Base-by-base conservation (phyloP, 2,113 vertebrate genomes). In the Sphaerodactylus townsendi region DNA sequence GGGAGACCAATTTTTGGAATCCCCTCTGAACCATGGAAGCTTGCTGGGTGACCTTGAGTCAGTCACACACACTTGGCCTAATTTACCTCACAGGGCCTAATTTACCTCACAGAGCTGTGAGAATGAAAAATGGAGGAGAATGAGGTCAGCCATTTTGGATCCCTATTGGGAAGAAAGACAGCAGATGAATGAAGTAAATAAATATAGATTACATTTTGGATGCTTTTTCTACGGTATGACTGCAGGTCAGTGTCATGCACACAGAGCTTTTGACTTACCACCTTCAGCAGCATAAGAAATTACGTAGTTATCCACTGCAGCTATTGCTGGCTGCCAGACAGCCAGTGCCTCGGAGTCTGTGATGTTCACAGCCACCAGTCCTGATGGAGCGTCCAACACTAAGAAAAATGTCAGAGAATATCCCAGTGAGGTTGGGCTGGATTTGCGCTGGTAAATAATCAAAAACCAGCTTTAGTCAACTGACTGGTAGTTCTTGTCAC, bases 301-400 rank as follows among this genome's bases (percentile, higher is more conserved):
- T 85, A 99, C 88, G 0, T 99, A 99, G 69, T 95, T 97, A 10
- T 99, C 99, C 77, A 99, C 97, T 0, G 97, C 96, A 17, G 98
- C 98, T 1, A 99, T 97, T 75, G 98, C 97, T 0, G 99, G 99
- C 92, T 99, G 98, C 99, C 99, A 99, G 50, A 96, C 95, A 44
- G 98, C 95, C 92, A 99, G 85, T 62, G 98, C 98, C 84, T 96
- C 97, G 0, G 97, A 97, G 78, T 99, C 98, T 0, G 98, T 99
- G 95, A 99, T 96, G 90, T 99, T 99, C 84, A 98, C 90, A 35
- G 96, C 97, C 3, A 93, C 93, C 50, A 99, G 94, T 62, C 97
- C 96, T 9, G 97, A 98, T 0, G 98, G 98, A 78, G 97, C 98
- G 92, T 99, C 99, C 93, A 99, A 94, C 86, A 96, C 99, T 99